Base-by-base conservation (phyloP, 2,797 vertebrate genomes). In the Enteromius thamalakanensis region DNA sequence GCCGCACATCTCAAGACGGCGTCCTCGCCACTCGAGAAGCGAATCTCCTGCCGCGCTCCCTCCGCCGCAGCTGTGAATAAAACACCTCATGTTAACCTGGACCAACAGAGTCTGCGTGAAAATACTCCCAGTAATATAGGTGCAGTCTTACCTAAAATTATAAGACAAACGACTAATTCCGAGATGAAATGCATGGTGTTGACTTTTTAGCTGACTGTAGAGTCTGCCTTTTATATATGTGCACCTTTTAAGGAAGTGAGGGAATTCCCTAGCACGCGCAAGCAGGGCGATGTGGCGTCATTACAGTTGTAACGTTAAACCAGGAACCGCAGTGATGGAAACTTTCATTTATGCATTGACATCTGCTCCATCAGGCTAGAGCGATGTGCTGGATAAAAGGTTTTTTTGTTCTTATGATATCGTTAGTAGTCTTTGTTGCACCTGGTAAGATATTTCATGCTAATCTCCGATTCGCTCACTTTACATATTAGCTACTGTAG, bases 1-100 rank as follows among this genome's bases (percentile, higher is more conserved):
- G 93, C 92, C 1, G 3, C 67, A 79, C 94, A 94, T 0, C 0
- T 40, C 4, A 94, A 76, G 0, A n/a, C 1, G 0, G 58, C 11
- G 0, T 89, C 84, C 0, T 21, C 40, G 0, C 91, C 92, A 0
- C 78, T 32, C 0, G 11, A 0, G 0, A 7, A 6, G 0, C 0
- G 0, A 0, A 65, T 64, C 47, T 87, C 86, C 9, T 26, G 64
- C 3, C 1, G 0, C 1, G 0, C 0, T 3, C 12, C 51, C 21
- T 29, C 21, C 21, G 55, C 15, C 67, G 75, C 45, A 0, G 76
- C 49, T 64, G 32, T 0, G 4, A 12, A 32, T 1, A 32, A 0
- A 21, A 60, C 0, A 1, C 11, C 8, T 0, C 7, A 45, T 42
- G 17, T 58, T 12, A 65, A 77, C 87, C 82, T 6, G 10, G 3